Base-by-base conservation (phyloP, 2,797 vertebrate species). In the Mus caroli region DNA sequence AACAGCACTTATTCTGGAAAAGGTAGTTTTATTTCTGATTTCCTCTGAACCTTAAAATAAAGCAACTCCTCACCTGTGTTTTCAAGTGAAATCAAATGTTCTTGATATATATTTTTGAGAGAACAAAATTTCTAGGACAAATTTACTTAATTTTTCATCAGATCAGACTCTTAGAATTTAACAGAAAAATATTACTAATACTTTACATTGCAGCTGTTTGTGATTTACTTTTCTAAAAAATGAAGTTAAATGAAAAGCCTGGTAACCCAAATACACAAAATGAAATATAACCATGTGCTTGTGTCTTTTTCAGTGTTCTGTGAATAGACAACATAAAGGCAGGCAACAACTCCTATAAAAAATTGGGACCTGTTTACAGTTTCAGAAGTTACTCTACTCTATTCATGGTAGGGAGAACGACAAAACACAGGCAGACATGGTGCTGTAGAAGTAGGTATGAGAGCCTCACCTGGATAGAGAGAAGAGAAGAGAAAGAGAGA, bases 1-100 rank as follows among this genome's bases (percentile, higher is more conserved):
- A 26, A 75, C 15, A 50, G 10, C 43, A 43, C 69, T 20, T 86
- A 91, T 75, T 90, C 8, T 79, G 11, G 54, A 80, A 94, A 94
- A 90, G 26, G 8, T 34, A 91, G 92, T 19, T 77, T 87, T 46
- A 77, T 96, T 90, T 96, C 26, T 86, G 7, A 88, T 71, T 92
- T 37, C 31, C 1, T 19, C 7, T 13, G 17, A 90, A 89, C 86
- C 17, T 10, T 90, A 37, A 94, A 90, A 86, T 24, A 7, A 82
- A 94, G 43, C 9, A 92, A 37, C 10, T n/a, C 6, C 15, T 89
- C 12, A 34, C n/a, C 58, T 88, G 14, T 37, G 3, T 46, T 84
- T 88, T 58, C 14, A 67, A 91, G 90, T 40, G 3, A 87, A 90
- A 96, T n/a, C 37, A 79, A 96, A 71, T 67, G 56, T 88, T 37